Evolutionary conservation across 2,888 invertebrate species (phyloP).

Genomic region (Allacma fusca): DNA sequence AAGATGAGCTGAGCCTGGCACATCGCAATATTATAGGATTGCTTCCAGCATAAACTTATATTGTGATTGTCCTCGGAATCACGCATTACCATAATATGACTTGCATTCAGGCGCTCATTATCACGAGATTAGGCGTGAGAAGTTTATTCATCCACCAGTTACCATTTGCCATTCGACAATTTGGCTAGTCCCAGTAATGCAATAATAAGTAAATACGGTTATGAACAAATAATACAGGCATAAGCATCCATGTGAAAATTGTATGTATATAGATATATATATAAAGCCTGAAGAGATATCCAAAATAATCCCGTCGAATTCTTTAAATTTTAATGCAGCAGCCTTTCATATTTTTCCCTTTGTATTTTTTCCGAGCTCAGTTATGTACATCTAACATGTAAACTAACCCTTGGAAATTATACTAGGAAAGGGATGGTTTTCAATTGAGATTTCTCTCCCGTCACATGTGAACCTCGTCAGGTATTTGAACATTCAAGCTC

Average conservation of each 20-base stretch:
- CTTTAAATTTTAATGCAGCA: too few species aligned
- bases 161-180: neutral
- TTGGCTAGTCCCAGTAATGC: neutral
- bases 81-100: conserved; percentile 21
- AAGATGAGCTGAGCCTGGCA: neutral
- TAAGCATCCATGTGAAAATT: too few species aligned
- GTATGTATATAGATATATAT: neutral
- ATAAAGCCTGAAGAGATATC: neutral
- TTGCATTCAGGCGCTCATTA: conserved; percentile 14
- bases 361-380: too few species aligned
- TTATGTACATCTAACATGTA: too few species aligned
- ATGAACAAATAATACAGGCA: too few species aligned
- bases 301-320: too few species aligned
- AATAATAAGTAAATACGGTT: too few species aligned
- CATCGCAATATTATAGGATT: neutral
- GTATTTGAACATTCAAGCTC: neutral
- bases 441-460: too few species aligned
- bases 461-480: too few species aligned
- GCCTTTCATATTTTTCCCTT: too few species aligned
- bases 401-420: too few species aligned
- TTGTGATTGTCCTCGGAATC: conserved; percentile 22
- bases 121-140: conserved; percentile 26
- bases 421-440: too few species aligned
- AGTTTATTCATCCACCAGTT: neutral
- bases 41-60: neutral